These are phyloP conservation scores for Cyrtorhinus lividipennis DNA, from an alignment of 1,140 invertebrate genomes.

Conservation along the genomic window DNA sequence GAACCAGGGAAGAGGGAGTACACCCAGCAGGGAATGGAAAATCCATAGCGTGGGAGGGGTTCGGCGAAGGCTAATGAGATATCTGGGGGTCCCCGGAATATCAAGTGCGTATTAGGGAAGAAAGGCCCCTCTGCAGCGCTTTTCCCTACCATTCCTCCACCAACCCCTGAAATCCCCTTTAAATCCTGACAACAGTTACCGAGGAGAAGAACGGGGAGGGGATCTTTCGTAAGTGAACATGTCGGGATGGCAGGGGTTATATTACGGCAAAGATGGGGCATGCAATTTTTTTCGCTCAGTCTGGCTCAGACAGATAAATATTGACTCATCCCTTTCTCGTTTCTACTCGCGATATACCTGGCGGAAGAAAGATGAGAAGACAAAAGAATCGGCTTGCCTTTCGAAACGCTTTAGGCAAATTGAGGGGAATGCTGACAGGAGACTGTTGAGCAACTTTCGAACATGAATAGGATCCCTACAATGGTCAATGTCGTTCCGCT, in stretches of 20 bases:
- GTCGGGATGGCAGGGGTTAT: not conserved
- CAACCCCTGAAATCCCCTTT: too few relatives aligned
- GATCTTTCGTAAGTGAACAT: not conserved
- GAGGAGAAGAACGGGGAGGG: not conserved
- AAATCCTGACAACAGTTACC: not conserved
- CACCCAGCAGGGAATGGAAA: not conserved
- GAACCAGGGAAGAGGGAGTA: not conserved
- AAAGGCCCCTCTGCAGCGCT: not conserved
- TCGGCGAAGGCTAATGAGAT: not conserved
- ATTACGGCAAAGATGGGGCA: too few relatives aligned
- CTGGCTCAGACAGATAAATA: not conserved
- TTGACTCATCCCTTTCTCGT: not conserved
- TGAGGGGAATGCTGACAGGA: too few relatives aligned
- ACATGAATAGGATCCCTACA: too few relatives aligned
- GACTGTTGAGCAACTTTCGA: too few relatives aligned
- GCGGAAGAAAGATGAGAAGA: too few relatives aligned
- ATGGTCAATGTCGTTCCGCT: too few relatives aligned
- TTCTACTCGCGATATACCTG: too few relatives aligned
- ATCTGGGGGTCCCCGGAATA: not conserved
- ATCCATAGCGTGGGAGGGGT: not conserved
- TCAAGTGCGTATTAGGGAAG: not conserved
- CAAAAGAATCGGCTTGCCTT: too few relatives aligned
- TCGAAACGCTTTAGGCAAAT: too few relatives aligned
- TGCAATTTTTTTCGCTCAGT: not conserved
- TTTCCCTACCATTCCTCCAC: too few relatives aligned